Conservation (phyloP, 1,140 invertebrate species). For the Sycobia sp. region DNA sequence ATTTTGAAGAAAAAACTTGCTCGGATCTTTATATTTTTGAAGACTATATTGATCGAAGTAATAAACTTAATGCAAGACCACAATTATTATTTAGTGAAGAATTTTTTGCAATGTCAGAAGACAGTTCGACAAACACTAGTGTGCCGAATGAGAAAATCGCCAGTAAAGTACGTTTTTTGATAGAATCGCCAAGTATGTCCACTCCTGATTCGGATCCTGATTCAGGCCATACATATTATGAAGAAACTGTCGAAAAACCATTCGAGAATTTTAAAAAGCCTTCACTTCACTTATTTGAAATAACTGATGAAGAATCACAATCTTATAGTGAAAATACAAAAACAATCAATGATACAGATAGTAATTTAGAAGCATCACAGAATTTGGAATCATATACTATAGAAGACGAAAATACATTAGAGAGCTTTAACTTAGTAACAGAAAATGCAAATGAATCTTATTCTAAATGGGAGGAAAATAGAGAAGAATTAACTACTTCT, state of each 20-base stretch:
- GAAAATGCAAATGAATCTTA: too few species aligned
- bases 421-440: too few species aligned
- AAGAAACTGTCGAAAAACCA: constrained; percentile 2
- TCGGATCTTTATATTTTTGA: constrained; percentile 48
- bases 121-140: constrained; percentile 14
- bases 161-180: constrained; percentile 51
- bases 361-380: too few species aligned
- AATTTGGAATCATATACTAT: too few species aligned
- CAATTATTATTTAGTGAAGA: constrained; percentile 31
- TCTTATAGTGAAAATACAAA: too few species aligned
- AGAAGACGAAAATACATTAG: too few species aligned
- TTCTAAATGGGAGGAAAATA: too few species aligned
- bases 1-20: background rate
- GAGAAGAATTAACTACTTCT: too few species aligned
- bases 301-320: constrained; percentile 8
- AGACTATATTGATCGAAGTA: constrained; percentile 44
- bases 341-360: too few species aligned
- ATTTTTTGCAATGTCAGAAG: constrained; percentile 3
- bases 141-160: constrained; percentile 31
- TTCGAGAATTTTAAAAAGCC: constrained; percentile 23
- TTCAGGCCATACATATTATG: background rate
- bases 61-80: constrained; percentile 21
- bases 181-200: constrained; percentile 42
- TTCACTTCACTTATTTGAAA: background rate
- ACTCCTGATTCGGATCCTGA: constrained; percentile 26